These are phyloP conservation scores for Clarias fuscus DNA, from an alignment of 2,797 vertebrate species.

Conservation along the genomic window DNA sequence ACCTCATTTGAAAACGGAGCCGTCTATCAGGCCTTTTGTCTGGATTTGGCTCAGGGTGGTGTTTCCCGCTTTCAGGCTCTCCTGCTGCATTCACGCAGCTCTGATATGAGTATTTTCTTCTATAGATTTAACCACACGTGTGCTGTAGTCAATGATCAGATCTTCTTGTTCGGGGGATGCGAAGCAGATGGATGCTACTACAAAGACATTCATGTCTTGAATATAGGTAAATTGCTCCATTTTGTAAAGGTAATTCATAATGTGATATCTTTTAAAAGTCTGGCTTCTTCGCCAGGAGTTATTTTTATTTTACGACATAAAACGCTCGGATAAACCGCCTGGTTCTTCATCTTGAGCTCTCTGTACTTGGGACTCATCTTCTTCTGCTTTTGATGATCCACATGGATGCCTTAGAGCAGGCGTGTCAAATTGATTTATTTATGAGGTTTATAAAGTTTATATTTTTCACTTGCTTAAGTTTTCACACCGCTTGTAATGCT, in stretches of 20 bases:
- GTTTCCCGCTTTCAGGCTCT: neutral
- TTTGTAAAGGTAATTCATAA: neutral
- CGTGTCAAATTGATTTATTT: neutral
- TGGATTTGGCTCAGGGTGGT: slow-evolving; percentile 2
- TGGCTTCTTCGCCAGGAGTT: neutral
- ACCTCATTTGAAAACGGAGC: slow-evolving; percentile 56
- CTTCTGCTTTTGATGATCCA: neutral
- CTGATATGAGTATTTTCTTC: slow-evolving; percentile 21
- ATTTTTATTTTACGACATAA: neutral
- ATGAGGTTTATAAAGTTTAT: neutral
- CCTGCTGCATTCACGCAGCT: slow-evolving; percentile 4
- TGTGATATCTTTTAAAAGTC: neutral
- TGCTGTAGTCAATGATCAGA: slow-evolving; percentile 69
- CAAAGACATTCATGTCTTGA: slow-evolving; percentile 71
- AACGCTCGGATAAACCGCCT: neutral
- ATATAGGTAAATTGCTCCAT: slow-evolving; percentile 65
- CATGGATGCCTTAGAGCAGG: neutral
- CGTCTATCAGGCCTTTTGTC: slow-evolving; percentile 50
- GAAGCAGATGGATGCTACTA: slow-evolving; percentile 61
- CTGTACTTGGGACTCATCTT: neutral
- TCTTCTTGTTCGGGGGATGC: slow-evolving; percentile 75
- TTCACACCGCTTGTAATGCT: neutral
- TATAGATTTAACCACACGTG: slow-evolving; percentile 68
- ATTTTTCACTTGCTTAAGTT: too few relatives aligned
- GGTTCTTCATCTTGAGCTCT: slow-evolving; percentile 12